Evolutionary conservation across 2,888 invertebrate genomes (phyloP).

Genomic region (Lacanobia oleracea): DNA sequence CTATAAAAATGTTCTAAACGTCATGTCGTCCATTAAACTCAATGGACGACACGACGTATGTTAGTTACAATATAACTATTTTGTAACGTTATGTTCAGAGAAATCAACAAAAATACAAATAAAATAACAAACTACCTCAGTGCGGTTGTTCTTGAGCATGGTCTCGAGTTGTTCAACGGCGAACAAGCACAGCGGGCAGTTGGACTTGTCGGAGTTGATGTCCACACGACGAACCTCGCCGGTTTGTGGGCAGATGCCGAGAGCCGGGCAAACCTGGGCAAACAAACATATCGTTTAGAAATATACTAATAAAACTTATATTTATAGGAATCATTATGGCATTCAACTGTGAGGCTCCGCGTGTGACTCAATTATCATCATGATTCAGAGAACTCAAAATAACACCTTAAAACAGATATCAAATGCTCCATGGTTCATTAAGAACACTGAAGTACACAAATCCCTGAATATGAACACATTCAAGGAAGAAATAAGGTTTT

Average conservation of each 20-base stretch:
- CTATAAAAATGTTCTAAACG: background rate
- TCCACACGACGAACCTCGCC: slow-evolving; percentile 89
- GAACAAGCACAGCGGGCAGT: slow-evolving; percentile 96
- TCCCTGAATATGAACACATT: no score
- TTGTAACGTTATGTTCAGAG: background rate
- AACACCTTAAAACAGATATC: no score
- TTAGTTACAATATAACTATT: no score
- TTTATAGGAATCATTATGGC: background rate
- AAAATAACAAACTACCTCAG: slow-evolving; percentile 90
- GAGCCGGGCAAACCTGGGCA: slow-evolving; percentile 92
- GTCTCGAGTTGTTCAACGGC: slow-evolving; percentile 94
- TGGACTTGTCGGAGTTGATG: slow-evolving; percentile 91
- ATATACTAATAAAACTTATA: background rate
- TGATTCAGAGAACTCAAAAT: no score
- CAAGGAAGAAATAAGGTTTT: no score
- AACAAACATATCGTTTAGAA: background rate
- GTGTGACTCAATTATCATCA: no score
- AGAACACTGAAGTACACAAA: no score
- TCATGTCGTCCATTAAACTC: background rate
- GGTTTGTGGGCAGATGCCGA: slow-evolving; percentile 92
- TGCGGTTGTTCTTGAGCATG: slow-evolving; percentile 93
- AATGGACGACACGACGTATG: no score
- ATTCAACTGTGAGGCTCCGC: no score
- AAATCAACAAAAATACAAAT: background rate
- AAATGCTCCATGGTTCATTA: no score